phyloP scores from a whole-genome alignment of 1,140 invertebrate species.

The Hestina assimilis region DNA sequence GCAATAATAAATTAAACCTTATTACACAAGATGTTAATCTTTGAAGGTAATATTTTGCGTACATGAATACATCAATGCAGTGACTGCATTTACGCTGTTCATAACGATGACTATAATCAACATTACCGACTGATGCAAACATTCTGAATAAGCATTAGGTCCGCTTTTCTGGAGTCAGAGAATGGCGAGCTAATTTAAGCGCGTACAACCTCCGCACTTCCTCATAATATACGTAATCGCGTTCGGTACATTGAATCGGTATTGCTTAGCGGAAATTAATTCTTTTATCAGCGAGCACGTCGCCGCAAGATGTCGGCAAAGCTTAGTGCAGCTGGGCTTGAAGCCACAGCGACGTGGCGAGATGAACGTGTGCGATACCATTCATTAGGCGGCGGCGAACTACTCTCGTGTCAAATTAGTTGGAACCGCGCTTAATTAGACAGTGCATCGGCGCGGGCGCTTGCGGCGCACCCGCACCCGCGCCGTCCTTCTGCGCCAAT shows the following conservation, averaged over 20 bases:
- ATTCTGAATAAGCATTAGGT: slow-evolving; percentile 62
- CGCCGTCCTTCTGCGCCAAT: slow-evolving; percentile 22
- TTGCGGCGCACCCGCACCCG: slow-evolving; percentile 25
- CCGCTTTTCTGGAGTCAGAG: slow-evolving; percentile 52
- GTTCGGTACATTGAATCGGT: slow-evolving; percentile 29
- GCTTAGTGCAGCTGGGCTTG: slow-evolving; percentile 36
- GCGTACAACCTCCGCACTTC: slow-evolving; percentile 36
- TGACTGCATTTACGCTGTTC: slow-evolving; percentile 43
- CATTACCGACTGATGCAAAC: slow-evolving; percentile 57
- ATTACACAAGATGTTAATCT: slow-evolving; percentile 21
- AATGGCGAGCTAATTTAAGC: slow-evolving; percentile 40
- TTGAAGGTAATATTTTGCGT: slow-evolving; percentile 41
- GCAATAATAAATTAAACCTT: slow-evolving; percentile 14
- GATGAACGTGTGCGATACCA: slow-evolving; percentile 76
- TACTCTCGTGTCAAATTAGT: slow-evolving; percentile 72
- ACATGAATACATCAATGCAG: slow-evolving; percentile 54
- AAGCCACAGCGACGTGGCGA: slow-evolving; percentile 46
- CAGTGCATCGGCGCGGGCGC: slow-evolving; percentile 35
- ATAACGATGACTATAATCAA: slow-evolving; percentile 64
- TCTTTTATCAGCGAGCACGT: slow-evolving; percentile 46
- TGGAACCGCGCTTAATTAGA: slow-evolving; percentile 67
- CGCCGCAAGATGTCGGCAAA: slow-evolving; percentile 40
- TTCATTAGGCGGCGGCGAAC: slow-evolving; percentile 66
- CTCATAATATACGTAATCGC: slow-evolving; percentile 32
- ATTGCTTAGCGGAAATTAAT: slow-evolving; percentile 38